A percentile compares a stretch with the other conserved stretches of the same genome.
Evolutionary conservation across 2,888 invertebrate species (phyloP).

Genomic region (Ophraella communa): DNA sequence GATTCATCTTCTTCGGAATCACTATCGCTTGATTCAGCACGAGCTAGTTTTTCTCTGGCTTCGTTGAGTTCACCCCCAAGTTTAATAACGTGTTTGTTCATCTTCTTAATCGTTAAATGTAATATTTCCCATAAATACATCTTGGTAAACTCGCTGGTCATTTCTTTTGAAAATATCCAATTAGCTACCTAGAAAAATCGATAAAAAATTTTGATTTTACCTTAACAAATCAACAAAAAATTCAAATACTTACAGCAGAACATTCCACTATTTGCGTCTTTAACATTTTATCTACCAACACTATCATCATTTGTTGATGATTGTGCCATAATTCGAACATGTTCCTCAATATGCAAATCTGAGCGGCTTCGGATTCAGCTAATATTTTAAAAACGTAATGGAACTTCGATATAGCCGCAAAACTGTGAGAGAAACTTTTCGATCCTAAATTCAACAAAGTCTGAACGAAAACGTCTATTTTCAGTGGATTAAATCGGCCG

Average conservation of each 20-base stretch:
- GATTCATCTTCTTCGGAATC: slow-evolving; percentile 69
- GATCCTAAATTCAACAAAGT: slow-evolving; percentile 91
- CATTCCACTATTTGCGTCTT: slow-evolving; percentile 98
- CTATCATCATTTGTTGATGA: slow-evolving; percentile 97
- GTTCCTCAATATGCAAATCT: slow-evolving; percentile 90
- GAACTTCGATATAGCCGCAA: slow-evolving; percentile 98
- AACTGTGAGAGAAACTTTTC: slow-evolving; percentile 97
- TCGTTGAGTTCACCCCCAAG: slow-evolving; percentile 81
- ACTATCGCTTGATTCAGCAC: slow-evolving; percentile 83
- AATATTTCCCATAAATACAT: slow-evolving; percentile 96
- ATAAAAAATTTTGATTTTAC: no score
- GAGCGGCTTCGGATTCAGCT: slow-evolving; percentile 93
- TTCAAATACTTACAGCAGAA: slow-evolving; percentile 69
- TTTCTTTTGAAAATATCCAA: slow-evolving; percentile 96
- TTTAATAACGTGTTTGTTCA: slow-evolving; percentile 93
- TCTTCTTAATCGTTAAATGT: slow-evolving; percentile 93
- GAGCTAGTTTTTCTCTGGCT: slow-evolving; percentile 84
- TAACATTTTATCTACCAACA: slow-evolving; percentile 94
- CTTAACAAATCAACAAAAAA: neutral
- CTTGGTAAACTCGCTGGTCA: slow-evolving; percentile 90
- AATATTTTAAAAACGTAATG: slow-evolving; percentile 90
- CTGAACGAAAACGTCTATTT: slow-evolving; percentile 97
- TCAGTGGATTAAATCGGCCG: slow-evolving; percentile 85
- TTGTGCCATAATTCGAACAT: slow-evolving; percentile 95
- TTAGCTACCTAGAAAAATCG: slow-evolving; percentile 70